These are phyloP conservation scores for Hymenochirus boettgeri DNA, from an alignment of 2,113 vertebrate genomes.

Conservation along the genomic window DNA sequence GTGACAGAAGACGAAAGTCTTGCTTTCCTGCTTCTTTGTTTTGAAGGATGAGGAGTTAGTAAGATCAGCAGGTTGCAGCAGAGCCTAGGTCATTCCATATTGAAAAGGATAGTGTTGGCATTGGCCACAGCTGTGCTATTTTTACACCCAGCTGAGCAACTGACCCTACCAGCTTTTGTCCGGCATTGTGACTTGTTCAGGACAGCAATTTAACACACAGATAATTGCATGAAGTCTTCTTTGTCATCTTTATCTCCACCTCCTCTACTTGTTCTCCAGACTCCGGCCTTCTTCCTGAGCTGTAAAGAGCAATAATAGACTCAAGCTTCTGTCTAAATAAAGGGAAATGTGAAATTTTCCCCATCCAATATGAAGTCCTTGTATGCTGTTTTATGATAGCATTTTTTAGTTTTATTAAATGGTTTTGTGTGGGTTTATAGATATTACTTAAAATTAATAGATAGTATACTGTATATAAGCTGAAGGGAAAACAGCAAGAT, in stretches of 20 bases:
- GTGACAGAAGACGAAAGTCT: constrained; percentile 73
- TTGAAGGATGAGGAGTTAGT: constrained; percentile 72
- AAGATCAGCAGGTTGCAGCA: constrained; percentile 61
- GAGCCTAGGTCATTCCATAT: constrained; percentile 80
- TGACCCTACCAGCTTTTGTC: constrained; percentile 79
- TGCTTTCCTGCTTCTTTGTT: constrained; percentile 56
- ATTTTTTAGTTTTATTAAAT: no score
- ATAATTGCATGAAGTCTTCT: constrained; percentile 72
- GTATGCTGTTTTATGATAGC: no score
- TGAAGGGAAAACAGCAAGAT: no score
- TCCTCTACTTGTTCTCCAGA: constrained; percentile 13
- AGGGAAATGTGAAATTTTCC: constrained; percentile 3
- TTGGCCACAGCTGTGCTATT: constrained; percentile 83
- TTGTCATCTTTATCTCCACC: constrained; percentile 65
- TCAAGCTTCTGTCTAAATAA: constrained; percentile 24
- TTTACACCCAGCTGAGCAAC: constrained; percentile 70
- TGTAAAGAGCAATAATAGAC: constrained; percentile 55
- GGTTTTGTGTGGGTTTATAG: no score
- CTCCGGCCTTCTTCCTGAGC: constrained; percentile 56
- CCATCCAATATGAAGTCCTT: neutral
- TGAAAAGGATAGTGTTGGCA: constrained; percentile 70
- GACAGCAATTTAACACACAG: constrained; percentile 74
- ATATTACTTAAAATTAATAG: no score
- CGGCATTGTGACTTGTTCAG: constrained; percentile 67
- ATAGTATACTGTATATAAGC: no score